Percentiles rank a stretch among this genome's conserved stretches.
Conservation (phyloP, 2,797 vertebrate genomes). For the Fratercula arctica region DNA sequence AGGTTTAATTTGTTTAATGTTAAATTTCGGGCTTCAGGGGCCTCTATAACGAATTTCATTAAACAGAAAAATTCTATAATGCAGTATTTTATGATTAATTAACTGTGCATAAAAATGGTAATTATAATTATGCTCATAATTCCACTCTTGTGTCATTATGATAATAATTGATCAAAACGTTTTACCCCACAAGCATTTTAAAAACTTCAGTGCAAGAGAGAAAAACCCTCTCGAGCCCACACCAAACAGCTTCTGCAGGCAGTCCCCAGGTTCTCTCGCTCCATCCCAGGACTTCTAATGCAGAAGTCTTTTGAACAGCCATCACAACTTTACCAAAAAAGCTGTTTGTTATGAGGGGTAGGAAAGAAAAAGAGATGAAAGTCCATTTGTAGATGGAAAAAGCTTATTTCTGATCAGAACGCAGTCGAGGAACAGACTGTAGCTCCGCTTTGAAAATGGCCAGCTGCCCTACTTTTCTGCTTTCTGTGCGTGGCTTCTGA, state of each 20-base stretch:
- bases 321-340: not conserved
- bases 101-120: slow-evolving; percentile 70
- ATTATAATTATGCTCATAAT: slow-evolving; percentile 74
- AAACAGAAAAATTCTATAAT: slow-evolving; percentile 64
- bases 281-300: not conserved
- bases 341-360: not conserved
- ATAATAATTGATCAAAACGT: slow-evolving; percentile 68
- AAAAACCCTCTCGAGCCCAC: not conserved
- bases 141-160: slow-evolving; percentile 55
- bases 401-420: not conserved
- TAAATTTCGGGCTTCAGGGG: slow-evolving; percentile 58
- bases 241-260: not conserved
- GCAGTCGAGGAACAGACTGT: not conserved
- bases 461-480: not conserved
- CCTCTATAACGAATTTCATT: slow-evolving; percentile 69
- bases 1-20: slow-evolving; percentile 67
- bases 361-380: not conserved
- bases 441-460: not conserved
- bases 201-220: not conserved
- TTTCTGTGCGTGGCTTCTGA: not conserved
- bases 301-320: not conserved
- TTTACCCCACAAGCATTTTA: slow-evolving; percentile 49
- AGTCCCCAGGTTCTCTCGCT: not conserved
- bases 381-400: not conserved
- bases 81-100: slow-evolving; percentile 75